These are phyloP conservation scores for Listronotus bonariensis DNA, from an alignment of 1,140 invertebrate genomes.

Conservation along the genomic window DNA sequence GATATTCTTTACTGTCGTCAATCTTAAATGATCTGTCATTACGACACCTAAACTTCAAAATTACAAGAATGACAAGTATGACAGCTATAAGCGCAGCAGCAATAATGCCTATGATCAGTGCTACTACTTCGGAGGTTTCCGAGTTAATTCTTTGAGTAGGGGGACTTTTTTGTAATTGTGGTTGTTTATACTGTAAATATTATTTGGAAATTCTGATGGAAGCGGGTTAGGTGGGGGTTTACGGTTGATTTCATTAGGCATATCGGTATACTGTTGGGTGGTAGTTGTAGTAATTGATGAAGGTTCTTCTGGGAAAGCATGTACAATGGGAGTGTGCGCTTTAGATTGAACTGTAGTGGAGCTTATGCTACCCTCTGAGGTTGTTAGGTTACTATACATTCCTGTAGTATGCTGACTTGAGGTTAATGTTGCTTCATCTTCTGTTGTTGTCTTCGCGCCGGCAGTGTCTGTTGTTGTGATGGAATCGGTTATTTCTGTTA, in stretches of 20 bases:
- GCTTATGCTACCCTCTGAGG: slow-evolving; percentile 7
- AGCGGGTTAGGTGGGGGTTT: slow-evolving; percentile 23
- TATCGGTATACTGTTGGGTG: slow-evolving; percentile 37
- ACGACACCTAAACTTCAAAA: slow-evolving; percentile 85
- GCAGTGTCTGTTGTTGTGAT: slow-evolving; percentile 33
- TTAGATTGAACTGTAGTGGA: slow-evolving; percentile 45
- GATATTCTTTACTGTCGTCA: slow-evolving; percentile 77
- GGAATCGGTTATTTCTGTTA: slow-evolving; percentile 27
- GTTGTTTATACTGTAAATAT: slow-evolving; percentile 44
- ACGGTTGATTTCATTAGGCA: slow-evolving; percentile 32
- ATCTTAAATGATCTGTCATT: slow-evolving; percentile 89
- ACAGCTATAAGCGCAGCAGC: slow-evolving; percentile 90
- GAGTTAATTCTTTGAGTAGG: slow-evolving; percentile 70
- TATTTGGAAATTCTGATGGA: slow-evolving; percentile 42
- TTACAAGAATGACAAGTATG: slow-evolving; percentile 85
- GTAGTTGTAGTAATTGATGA: slow-evolving; percentile 22
- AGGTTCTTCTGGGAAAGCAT: slow-evolving; percentile 37
- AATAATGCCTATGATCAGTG: slow-evolving; percentile 85
- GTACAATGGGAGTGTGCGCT: slow-evolving; percentile 53
- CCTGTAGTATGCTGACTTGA: slow-evolving; percentile 7
- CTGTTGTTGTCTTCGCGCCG: slow-evolving; percentile 32
- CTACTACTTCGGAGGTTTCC: slow-evolving; percentile 73
- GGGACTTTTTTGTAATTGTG: slow-evolving; percentile 53
- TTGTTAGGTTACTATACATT: neutral
- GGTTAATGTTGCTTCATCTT: slow-evolving; percentile 45